A percentile compares a stretch with the other conserved stretches of the same genome.
These are phyloP conservation scores for Achroia grisella DNA, from an alignment of 1,140 invertebrate species.

Conservation along the genomic window DNA sequence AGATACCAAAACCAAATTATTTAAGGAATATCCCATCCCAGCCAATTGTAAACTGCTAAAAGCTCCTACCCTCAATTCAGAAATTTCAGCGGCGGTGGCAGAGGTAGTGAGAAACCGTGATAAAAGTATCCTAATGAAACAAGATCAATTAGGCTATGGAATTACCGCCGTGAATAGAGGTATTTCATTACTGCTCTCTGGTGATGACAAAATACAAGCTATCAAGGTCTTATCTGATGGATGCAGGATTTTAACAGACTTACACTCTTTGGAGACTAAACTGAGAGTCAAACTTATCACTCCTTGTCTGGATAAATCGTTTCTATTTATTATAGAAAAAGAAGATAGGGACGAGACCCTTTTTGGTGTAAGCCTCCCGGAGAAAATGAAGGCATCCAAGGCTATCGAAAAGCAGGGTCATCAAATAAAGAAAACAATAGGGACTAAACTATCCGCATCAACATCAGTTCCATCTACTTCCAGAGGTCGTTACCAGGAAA, in stretches of 20 bases:
- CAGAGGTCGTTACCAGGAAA: conserved; percentile 12
- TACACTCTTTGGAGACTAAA: conserved; percentile 1
- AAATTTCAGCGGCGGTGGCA: conserved; percentile 2
- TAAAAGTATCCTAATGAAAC: not conserved
- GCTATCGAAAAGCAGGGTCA: not conserved
- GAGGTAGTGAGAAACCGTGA: not conserved
- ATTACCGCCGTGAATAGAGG: conserved; percentile 3
- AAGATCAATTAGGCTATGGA: not conserved
- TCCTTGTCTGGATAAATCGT: not conserved
- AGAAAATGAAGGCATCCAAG: conserved; percentile 5
- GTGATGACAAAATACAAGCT: not conserved
- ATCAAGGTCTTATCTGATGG: not conserved
- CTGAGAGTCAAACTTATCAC: not conserved
- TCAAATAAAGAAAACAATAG: conserved; percentile 14
- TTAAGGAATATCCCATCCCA: conserved; percentile 3
- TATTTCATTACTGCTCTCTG: not conserved
- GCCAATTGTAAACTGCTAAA: conserved; percentile 1
- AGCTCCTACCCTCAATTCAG: conserved; percentile 2
- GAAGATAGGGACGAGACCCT: not conserved
- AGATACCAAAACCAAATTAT: not conserved
- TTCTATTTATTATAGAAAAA: not conserved
- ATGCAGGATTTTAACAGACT: not conserved
- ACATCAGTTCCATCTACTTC: not conserved
- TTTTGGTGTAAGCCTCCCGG: conserved; percentile 1
- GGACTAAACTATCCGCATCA: not conserved